phyloP scores from a whole-genome alignment of 2,113 vertebrate species.

The Sylvietta virens region DNA sequence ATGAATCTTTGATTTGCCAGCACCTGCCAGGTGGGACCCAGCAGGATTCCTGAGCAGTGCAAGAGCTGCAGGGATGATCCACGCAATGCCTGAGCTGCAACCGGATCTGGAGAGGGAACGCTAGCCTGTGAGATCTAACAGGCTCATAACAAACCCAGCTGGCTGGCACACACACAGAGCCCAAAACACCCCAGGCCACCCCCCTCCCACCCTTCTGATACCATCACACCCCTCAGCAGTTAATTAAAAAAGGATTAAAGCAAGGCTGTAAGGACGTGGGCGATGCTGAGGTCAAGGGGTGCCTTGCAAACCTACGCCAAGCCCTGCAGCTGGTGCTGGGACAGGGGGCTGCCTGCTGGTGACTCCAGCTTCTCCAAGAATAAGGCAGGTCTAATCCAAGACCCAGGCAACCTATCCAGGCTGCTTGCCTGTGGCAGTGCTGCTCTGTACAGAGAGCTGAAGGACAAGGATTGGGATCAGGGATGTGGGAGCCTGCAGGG shows the following conservation, averaged over 20 bases:
- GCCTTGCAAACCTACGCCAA: neutral
- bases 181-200: constrained; percentile 51
- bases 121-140: constrained; percentile 9
- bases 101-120: neutral
- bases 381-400: neutral
- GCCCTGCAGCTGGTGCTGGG: neutral
- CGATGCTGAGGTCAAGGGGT: constrained; percentile 8
- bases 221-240: constrained; percentile 24
- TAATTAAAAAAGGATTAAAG: constrained; percentile 65
- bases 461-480: neutral
- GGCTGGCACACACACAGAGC: constrained; percentile 16
- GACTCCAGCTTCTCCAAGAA: neutral
- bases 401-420: neutral
- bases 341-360: neutral
- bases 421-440: neutral
- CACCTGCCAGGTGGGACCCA: neutral
- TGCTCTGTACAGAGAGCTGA: neutral
- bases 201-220: constrained; percentile 22
- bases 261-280: constrained; percentile 6
- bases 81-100: neutral
- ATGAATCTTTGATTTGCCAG: neutral
- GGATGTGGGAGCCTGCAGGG: neutral
- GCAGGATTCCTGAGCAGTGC: neutral
- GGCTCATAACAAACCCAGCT: constrained; percentile 22
- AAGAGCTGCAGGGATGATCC: neutral